These are phyloP conservation scores for Halesus radiatus DNA, from an alignment of 1,140 invertebrate species.

Conservation along the genomic window DNA sequence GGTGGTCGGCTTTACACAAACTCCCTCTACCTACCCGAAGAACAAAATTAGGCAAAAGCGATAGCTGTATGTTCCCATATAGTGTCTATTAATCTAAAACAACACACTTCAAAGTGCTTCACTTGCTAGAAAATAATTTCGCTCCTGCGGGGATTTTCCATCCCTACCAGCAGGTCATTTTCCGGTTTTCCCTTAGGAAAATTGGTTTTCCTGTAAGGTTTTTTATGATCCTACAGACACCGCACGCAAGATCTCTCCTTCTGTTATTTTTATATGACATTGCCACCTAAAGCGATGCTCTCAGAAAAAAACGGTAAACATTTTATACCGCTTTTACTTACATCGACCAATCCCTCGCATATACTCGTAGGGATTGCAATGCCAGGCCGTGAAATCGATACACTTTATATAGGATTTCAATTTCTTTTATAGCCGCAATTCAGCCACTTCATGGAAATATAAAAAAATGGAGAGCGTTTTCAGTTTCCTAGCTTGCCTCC, in stretches of 20 bases:
- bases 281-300: constrained; percentile 31
- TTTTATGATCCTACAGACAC: constrained; percentile 28
- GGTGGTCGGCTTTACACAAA: too few species aligned
- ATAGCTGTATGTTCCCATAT: too few species aligned
- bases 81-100: too few species aligned
- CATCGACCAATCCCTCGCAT: constrained; percentile 53
- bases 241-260: background rate
- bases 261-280: constrained; percentile 32
- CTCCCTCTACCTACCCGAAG: too few species aligned
- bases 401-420: background rate
- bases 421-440: background rate
- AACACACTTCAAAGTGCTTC: too few species aligned
- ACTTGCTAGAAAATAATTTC: too few species aligned
- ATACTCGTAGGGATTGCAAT: constrained; percentile 6
- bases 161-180: background rate
- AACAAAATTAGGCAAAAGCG: too few species aligned
- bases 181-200: constrained; percentile 29
- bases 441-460: too few species aligned
- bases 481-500: too few species aligned
- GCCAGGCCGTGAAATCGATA: background rate
- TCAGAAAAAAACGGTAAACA: constrained; percentile 40
- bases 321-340: constrained; percentile 48
- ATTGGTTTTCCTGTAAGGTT: constrained; percentile 36
- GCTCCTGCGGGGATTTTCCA: background rate
- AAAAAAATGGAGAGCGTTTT: too few species aligned